Base-by-base conservation (phyloP, 2,797 vertebrate species). In the Bufotes viridis region DNA sequence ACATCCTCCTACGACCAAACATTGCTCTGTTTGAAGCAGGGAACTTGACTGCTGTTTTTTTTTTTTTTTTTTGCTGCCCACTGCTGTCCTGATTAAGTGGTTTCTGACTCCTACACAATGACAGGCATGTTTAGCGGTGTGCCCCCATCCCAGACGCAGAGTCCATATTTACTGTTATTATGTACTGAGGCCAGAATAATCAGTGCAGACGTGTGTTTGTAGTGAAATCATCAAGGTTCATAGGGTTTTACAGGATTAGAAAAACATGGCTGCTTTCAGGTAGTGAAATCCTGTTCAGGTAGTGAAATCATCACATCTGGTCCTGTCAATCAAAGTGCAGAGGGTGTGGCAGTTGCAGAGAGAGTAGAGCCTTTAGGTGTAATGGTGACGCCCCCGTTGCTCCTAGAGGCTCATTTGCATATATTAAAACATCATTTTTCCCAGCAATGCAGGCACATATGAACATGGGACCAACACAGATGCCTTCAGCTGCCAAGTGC, bases 1-100 rank as follows among this genome's bases (percentile, higher is more conserved):
- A 86, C 84, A 86, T 69, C 80, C 88, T 89, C 84, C 84, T 83
- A 87, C 80, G 53, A 72, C 29, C 65, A 58, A 86, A 67, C 80
- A 67, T 17, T 67, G 80, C 84, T 82, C 79, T 86, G 72, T 74
- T 86, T 60, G 81, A 87, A 82, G 82, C 74, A 60, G 34, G 81
- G 61, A 42, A 78, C 29, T 81, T 86, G 70, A 89, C 80, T 82
- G 74, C 80, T 83, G 70, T 75, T 70, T 70, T 74, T 74, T 63
- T 65, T 86, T 65, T 86, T 58, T 29, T 63, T 65, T 86, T 42
- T 42, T 58, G n/a, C 88, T 60, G 84, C 88, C 84, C 88, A 79
- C 80, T 82, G 74, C 20, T 78, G 42, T 74, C 67, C 78, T 88
- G 49, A 85, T 80, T 22, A 81, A 82, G 72, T 72, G 24, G 58